phyloP scores from a whole-genome alignment of 2,113 vertebrate genomes.

The Uria aalge region DNA sequence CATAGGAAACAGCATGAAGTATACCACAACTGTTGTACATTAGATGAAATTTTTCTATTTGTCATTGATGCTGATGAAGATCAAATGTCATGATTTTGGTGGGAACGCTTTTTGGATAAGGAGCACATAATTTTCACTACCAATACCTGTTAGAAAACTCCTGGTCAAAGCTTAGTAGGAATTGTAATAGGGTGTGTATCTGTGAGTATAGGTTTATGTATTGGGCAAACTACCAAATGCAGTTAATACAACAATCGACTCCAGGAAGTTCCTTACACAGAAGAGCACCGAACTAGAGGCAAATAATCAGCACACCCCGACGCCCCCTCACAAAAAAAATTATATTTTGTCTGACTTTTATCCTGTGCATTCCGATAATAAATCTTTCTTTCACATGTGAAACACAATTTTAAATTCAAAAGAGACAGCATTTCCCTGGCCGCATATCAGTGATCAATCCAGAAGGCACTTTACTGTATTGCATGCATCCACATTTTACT shows the following conservation, averaged over 20 bases:
- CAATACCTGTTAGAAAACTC: neutral
- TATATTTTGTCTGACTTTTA: neutral
- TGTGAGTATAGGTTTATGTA: neutral
- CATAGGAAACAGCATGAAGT: neutral
- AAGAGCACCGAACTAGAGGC: neutral
- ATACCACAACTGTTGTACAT: neutral
- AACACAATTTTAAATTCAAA: neutral
- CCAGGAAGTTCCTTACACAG: neutral
- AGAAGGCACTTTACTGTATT: neutral
- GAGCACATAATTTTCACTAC: neutral
- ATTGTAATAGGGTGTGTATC: neutral
- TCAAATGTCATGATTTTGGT: rapidly evolving
- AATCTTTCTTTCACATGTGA: neutral
- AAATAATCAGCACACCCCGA: rapidly evolving
- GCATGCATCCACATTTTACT: neutral
- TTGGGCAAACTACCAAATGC: neutral
- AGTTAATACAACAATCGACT: neutral
- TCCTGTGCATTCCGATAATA: neutral
- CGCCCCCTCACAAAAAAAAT: rapidly evolving
- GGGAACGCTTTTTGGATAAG: neutral
- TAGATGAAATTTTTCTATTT: neutral
- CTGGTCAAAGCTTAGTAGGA: neutral
- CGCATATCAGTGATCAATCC: neutral
- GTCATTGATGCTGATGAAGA: neutral
- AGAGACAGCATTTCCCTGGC: neutral